Conservation (phyloP, 2,797 vertebrate species). For the Malurus leucopterus region DNA sequence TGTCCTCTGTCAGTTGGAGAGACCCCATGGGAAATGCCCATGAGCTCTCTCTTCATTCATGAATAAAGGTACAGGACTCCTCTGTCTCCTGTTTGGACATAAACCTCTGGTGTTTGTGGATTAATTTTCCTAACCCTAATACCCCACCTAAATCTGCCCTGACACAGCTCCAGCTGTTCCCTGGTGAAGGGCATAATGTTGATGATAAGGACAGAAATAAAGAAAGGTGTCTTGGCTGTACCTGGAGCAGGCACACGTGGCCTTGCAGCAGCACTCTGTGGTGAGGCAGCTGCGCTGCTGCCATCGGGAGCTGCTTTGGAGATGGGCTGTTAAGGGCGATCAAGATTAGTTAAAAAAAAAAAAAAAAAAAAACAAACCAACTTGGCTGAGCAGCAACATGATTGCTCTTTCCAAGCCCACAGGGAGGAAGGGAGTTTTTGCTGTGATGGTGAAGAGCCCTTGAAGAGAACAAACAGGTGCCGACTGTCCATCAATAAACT, state of each 20-base stretch:
- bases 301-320: neutral
- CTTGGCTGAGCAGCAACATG: neutral
- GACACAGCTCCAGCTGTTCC: fast-evolving
- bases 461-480: neutral
- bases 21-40: too few species aligned
- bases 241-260: neutral
- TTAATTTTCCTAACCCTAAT: fast-evolving
- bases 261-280: neutral
- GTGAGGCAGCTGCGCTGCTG: neutral
- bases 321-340: neutral
- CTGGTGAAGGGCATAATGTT: neutral
- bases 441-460: neutral
- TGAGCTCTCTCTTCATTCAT: too few species aligned
- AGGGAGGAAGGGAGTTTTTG: neutral
- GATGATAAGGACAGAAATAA: neutral
- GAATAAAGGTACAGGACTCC: too few species aligned
- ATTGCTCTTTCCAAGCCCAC: neutral
- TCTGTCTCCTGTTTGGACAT: too few species aligned
- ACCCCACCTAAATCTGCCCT: fast-evolving
- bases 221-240: neutral
- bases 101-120: too few species aligned
- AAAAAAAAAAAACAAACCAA: too few species aligned
- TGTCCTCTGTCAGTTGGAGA: too few species aligned
- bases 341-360: neutral
- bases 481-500: neutral